Conservation (phyloP, 2,888 invertebrate species). For the Nomada fabriciana region DNA sequence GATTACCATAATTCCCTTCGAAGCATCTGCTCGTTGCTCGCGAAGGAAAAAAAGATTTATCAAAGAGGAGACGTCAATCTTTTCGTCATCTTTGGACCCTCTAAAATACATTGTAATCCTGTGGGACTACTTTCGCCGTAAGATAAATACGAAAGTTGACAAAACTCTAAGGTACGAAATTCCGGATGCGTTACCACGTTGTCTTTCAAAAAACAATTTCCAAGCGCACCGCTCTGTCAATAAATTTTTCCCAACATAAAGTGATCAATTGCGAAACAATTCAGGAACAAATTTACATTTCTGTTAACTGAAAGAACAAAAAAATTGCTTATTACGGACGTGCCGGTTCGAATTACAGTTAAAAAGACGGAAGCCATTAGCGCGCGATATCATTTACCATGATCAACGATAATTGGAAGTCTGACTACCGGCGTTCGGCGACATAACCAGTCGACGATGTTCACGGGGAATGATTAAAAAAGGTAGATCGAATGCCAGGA, state of each 20-base stretch:
- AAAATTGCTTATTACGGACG: background rate
- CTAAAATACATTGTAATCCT: background rate
- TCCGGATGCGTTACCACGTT: background rate
- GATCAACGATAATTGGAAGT: conserved; percentile 7
- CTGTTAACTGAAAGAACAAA: background rate
- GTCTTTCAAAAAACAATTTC: background rate
- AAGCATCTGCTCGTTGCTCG: background rate
- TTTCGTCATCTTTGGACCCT: background rate
- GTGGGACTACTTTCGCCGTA: background rate
- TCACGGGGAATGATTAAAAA: background rate
- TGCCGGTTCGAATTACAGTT: background rate
- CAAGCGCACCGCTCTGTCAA: too few relatives aligned
- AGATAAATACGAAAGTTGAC: background rate
- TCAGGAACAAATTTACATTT: background rate
- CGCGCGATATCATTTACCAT: background rate
- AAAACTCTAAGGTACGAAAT: background rate
- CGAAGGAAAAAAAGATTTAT: background rate
- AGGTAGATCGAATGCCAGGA: background rate
- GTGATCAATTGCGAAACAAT: background rate
- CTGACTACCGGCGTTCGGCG: background rate
- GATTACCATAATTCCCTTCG: conserved; percentile 18
- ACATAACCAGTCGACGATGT: conserved; percentile 11
- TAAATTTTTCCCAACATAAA: background rate
- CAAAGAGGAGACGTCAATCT: background rate
- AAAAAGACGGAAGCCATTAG: conserved; percentile 1